Conservation (phyloP, 2,797 vertebrate genomes). For the Sebastes ruberrimus region DNA sequence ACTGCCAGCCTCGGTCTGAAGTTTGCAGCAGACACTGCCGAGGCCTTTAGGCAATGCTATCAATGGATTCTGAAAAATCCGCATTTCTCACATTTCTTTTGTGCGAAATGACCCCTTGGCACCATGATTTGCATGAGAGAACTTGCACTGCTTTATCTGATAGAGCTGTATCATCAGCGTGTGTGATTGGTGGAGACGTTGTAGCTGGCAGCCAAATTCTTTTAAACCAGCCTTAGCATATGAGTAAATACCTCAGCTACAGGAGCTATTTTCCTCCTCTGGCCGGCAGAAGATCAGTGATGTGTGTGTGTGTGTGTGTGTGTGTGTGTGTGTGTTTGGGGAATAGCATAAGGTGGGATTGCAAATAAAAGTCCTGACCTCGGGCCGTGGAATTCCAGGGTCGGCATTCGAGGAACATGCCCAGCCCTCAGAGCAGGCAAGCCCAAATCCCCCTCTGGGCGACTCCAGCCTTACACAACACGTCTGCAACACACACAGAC, state of each 20-base stretch:
- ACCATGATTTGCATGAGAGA: conserved; percentile 54
- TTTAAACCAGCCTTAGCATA: conserved; percentile 33
- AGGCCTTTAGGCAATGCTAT: conserved; percentile 12
- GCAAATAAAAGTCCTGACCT: conserved; percentile 73
- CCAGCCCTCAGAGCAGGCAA: conserved; percentile 66
- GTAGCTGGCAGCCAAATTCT: conserved; percentile 63
- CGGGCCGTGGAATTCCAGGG: conserved; percentile 75
- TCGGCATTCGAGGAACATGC: conserved; percentile 73
- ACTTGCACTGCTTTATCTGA: conserved; percentile 65
- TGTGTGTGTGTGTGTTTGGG: conserved; percentile 26
- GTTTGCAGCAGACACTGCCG: not conserved
- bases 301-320: not conserved
- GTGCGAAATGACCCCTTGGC: conserved; percentile 32
- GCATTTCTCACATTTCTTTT: conserved; percentile 42
- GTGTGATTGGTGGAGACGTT: conserved; percentile 32
- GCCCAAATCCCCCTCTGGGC: conserved; percentile 69
- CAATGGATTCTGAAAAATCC: conserved; percentile 37
- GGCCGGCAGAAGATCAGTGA: conserved; percentile 24
- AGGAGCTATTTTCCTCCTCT: conserved; percentile 42
- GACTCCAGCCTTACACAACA: conserved; percentile 66
- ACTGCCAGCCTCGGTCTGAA: not conserved
- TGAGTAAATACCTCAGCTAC: conserved; percentile 52
- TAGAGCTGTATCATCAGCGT: conserved; percentile 35
- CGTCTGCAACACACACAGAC: conserved; percentile 48
- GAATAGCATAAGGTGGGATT: conserved; percentile 61